Base-by-base conservation (phyloP, 2,888 invertebrate species). In the Drosophila limbata region DNA sequence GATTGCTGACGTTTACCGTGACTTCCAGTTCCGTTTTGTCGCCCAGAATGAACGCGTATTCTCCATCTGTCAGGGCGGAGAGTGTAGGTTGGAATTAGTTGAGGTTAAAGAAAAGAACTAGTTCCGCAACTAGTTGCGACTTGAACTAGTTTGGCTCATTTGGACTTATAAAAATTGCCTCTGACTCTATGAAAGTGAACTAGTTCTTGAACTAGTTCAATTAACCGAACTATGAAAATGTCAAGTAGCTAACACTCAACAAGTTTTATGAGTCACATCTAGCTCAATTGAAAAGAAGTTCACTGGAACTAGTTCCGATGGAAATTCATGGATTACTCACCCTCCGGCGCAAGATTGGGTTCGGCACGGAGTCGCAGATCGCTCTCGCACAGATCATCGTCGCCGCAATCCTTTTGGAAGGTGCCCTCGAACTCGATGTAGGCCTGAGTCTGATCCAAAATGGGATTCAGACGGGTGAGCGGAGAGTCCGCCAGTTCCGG, bases 331-430 rank as follows among this genome's bases (percentile, higher is more conserved):
- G 1, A 31, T 1, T n/a, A 91, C 91, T 91, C 84, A 93, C 93
- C 87, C 50, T 91, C 87, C 0, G 71, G 87, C 5, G 90, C 87
- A 19, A 92, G 78, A 60, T 92, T 91, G 3, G 91, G 81, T 19
- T 90, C 90, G 1, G 96, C 95, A 19, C 93, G 92, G 2, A 98
- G 93, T 39, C 94, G 93, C 50, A 98, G 92, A 86, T 97, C 95
- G 85, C 98, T 98, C 90, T 96, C 95, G 90, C 98, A 99, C 19
- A 96, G 93, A 80, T 97, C 97, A 90, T 98, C 97, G 0, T 94
- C 93, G 0, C 98, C 98, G 88, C 98, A 98, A 90, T 98, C 97
- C 91, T 98, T 98, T 77, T 97, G 95, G 94, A 98, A 97, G 48
- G 95, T 96, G 0, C 97, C 98, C 83, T 96, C 95, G 89, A 98